These are phyloP conservation scores for Danaus plexippus DNA, from an alignment of 1,140 invertebrate species.

Conservation along the genomic window DNA sequence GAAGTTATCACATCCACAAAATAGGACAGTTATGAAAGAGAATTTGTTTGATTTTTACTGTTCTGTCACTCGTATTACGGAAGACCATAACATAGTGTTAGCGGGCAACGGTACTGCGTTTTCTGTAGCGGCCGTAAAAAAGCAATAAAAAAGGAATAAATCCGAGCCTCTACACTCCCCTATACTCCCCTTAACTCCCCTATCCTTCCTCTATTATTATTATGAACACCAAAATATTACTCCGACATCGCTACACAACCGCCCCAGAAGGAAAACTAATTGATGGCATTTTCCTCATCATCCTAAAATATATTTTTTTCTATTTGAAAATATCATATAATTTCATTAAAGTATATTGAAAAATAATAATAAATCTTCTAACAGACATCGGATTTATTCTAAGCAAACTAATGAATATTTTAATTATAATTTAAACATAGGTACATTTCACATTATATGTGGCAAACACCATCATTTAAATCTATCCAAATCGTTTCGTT, in stretches of 20 bases:
- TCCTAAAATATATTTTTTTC: not conserved
- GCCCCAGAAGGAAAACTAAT: conserved; percentile 30
- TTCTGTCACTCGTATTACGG: conserved; percentile 16
- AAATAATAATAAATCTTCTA: no score
- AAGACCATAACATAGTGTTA: conserved; percentile 44
- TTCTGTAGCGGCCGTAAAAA: conserved; percentile 52
- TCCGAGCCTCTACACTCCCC: conserved; percentile 37
- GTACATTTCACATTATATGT: no score
- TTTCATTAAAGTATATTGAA: no score
- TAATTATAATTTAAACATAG: no score
- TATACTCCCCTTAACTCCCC: conserved; percentile 5
- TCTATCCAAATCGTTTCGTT: no score
- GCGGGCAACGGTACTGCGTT: conserved; percentile 24
- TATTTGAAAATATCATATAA: no score
- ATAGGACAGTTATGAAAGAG: conserved; percentile 12
- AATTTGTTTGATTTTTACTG: conserved; percentile 16
- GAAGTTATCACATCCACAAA: not conserved
- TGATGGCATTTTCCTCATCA: conserved; percentile 26
- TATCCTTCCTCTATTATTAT: conserved; percentile 50
- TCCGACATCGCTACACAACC: conserved; percentile 15
- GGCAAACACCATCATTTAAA: no score
- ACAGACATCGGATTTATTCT: no score
- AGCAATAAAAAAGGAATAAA: conserved; percentile 67
- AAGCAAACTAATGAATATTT: no score
- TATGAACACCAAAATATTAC: conserved; percentile 56